A percentile compares a stretch with the other conserved stretches of the same genome.
Conservation (phyloP, 2,888 invertebrate genomes). For the Cosmia trapezina region DNA sequence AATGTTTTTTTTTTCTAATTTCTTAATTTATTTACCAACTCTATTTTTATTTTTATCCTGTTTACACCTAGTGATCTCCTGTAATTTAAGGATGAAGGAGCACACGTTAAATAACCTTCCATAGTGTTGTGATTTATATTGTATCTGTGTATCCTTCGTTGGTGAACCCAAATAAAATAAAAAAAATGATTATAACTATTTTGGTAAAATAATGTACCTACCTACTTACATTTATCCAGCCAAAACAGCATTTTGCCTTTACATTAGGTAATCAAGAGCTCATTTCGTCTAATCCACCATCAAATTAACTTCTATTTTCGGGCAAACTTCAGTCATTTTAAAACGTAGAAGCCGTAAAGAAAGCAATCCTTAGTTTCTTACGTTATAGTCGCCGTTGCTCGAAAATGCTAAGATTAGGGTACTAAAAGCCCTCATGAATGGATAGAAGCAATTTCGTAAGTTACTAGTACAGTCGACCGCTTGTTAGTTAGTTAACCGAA, state of each 20-base stretch:
- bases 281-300: background rate
- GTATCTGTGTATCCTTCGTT: no score
- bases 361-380: constrained; percentile 17
- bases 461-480: background rate
- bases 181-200: background rate
- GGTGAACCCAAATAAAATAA: no score
- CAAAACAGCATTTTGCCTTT: background rate
- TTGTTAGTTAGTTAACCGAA: no score
- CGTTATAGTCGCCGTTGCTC: constrained; percentile 19
- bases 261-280: background rate
- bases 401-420: constrained; percentile 36
- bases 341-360: constrained; percentile 14
- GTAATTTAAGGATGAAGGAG: no score
- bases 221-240: background rate
- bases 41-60: no score
- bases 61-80: no score
- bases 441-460: constrained; percentile 16
- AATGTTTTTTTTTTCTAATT: no score
- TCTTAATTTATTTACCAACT: no score
- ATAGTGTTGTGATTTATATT: no score
- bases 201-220: no score
- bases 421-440: constrained; percentile 36
- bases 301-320: constrained; percentile 37
- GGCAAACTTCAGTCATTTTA: constrained; percentile 25
- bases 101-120: no score